Conservation (phyloP, 2,113 vertebrate species). For the Colius striatus region DNA sequence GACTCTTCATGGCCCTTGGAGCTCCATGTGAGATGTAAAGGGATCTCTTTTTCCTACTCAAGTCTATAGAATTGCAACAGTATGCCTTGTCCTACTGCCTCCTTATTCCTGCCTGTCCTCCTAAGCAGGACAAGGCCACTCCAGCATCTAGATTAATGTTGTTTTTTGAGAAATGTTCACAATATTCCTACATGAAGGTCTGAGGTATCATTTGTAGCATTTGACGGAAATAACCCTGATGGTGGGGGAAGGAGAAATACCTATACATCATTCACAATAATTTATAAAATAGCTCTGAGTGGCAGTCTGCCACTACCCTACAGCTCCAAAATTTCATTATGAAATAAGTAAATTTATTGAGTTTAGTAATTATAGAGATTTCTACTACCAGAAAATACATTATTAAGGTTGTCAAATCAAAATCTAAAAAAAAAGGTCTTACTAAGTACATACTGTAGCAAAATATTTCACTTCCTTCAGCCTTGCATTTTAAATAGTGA, state of each 20-base stretch:
- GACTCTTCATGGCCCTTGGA: neutral
- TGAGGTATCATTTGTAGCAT: neutral
- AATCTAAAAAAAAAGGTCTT: neutral
- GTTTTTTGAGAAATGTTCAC: neutral
- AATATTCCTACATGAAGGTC: neutral
- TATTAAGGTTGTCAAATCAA: conserved; percentile 8
- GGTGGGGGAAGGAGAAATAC: neutral
- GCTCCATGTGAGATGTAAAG: neutral
- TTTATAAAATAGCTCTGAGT: neutral
- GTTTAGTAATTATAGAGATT: neutral
- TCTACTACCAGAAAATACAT: neutral
- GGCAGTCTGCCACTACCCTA: neutral
- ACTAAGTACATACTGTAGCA: neutral
- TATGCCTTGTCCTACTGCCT: neutral
- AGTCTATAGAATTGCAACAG: accelerated
- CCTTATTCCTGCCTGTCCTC: neutral
- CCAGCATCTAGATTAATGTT: neutral
- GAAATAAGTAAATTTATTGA: neutral
- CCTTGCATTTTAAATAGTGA: neutral
- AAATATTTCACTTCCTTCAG: neutral
- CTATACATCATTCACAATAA: neutral
- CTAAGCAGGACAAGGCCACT: neutral
- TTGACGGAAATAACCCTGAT: neutral
- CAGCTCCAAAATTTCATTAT: neutral
- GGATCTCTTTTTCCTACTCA: neutral